These are phyloP conservation scores for Musca domestica DNA, from an alignment of 1,140 invertebrate genomes.

Conservation along the genomic window DNA sequence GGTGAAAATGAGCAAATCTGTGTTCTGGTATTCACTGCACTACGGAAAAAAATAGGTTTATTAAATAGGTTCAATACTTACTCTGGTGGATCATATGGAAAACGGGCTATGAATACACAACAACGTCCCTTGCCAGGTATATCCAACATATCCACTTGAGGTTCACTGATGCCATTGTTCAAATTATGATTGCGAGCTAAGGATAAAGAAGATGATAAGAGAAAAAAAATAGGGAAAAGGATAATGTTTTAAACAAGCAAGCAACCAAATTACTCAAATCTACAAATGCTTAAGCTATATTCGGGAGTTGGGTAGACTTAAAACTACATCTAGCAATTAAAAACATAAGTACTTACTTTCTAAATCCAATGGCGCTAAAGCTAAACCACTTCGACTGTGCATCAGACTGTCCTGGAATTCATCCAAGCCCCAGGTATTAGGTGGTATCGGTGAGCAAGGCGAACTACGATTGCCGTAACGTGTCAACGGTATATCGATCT, in stretches of 20 bases:
- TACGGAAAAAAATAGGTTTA: too few species aligned
- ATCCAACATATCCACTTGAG: conserved; percentile 85
- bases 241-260: background rate
- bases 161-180: conserved; percentile 46
- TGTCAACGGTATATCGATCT: conserved; percentile 63
- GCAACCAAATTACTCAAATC: background rate
- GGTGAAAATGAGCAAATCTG: too few species aligned
- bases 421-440: conserved; percentile 60
- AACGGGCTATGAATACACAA: conserved; percentile 90
- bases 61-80: conserved; percentile 54
- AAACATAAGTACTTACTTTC: conserved; percentile 55
- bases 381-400: conserved; percentile 60
- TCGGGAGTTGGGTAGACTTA: background rate
- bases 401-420: conserved; percentile 64
- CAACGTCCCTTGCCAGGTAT: conserved; percentile 90
- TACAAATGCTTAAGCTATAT: too few species aligned
- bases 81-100: conserved; percentile 88
- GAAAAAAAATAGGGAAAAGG: too few species aligned
- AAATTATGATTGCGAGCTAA: conserved; percentile 43
- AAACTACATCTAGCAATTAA: background rate
- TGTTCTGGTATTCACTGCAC: too few species aligned
- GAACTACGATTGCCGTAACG: conserved; percentile 63
- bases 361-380: conserved; percentile 57
- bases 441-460: conserved; percentile 61
- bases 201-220: background rate